A percentile compares a stretch with the other conserved stretches of the same genome.
These are phyloP conservation scores for Scaptomyza hsui DNA, from an alignment of 1,140 invertebrate genomes.

Conservation along the genomic window DNA sequence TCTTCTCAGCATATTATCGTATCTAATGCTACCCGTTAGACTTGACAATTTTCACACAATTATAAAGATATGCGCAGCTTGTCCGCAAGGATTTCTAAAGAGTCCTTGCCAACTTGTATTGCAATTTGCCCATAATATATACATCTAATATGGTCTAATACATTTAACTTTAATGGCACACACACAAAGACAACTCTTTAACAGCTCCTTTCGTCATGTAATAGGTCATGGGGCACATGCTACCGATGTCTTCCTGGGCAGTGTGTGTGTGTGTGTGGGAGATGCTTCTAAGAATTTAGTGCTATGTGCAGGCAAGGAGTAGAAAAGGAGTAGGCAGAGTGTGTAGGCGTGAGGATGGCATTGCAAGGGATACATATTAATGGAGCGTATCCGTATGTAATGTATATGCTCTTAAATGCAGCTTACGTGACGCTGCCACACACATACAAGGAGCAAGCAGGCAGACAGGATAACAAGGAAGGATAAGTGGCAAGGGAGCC, in stretches of 20 bases:
- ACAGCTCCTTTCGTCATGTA: slow-evolving; percentile 71
- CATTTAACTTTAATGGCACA: slow-evolving; percentile 39
- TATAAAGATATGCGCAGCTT: slow-evolving; percentile 9
- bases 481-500: no score
- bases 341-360: slow-evolving; percentile 62
- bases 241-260: slow-evolving; percentile 13
- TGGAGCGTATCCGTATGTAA: slow-evolving; percentile 80
- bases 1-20: no score
- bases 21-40: no score
- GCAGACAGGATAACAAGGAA: slow-evolving; percentile 12
- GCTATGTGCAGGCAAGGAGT: slow-evolving; percentile 27
- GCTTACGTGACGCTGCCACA: slow-evolving; percentile 68
- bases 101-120: slow-evolving; percentile 26
- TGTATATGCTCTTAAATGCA: slow-evolving; percentile 80
- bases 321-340: slow-evolving; percentile 26
- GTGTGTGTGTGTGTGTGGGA: slow-evolving; percentile 6
- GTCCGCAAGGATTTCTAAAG: slow-evolving; percentile 1
- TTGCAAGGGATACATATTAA: slow-evolving; percentile 80
- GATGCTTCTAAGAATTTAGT: slow-evolving; percentile 53
- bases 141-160: slow-evolving; percentile 44
- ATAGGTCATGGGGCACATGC: slow-evolving; percentile 69
- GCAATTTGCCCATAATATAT: slow-evolving; percentile 36
- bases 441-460: slow-evolving; percentile 16
- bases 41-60: slow-evolving; percentile 15
- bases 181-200: slow-evolving; percentile 46